Evolutionary conservation across 2,888 invertebrate species (phyloP).

Genomic region (Cheilosia impressa): DNA sequence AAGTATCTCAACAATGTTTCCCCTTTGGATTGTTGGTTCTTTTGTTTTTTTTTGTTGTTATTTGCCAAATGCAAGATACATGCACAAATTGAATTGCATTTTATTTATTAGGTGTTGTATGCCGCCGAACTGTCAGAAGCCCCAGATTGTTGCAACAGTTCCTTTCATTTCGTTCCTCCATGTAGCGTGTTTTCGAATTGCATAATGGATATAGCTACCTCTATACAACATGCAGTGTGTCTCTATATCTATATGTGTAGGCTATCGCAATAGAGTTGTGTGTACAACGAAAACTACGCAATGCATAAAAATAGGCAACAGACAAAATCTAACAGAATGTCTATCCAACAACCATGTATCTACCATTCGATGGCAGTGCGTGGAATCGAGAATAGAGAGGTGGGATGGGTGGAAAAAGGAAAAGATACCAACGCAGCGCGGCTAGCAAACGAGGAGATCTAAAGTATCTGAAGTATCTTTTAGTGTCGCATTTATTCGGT

Average conservation of each 20-base stretch:
- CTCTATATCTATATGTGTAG: constrained; percentile 24
- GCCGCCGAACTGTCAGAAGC: constrained; percentile 43
- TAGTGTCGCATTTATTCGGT: constrained; percentile 70
- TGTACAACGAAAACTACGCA: constrained; percentile 62
- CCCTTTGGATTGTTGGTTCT: background rate
- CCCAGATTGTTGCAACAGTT: constrained; percentile 55
- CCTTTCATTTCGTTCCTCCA: constrained; percentile 52
- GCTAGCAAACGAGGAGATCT: constrained; percentile 37
- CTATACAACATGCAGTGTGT: constrained; percentile 27
- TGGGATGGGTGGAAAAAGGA: constrained; percentile 5
- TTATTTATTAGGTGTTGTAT: constrained; percentile 50
- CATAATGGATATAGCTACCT: constrained; percentile 43
- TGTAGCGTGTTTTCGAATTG: constrained; percentile 58
- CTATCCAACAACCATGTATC: constrained; percentile 49
- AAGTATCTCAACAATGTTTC: constrained; percentile 40
- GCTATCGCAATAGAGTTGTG: constrained; percentile 24
- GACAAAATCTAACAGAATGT: constrained; percentile 36
- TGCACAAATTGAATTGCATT: constrained; percentile 59
- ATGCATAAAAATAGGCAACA: constrained; percentile 71
- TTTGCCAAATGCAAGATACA: constrained; percentile 30
- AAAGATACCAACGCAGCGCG: constrained; percentile 71
- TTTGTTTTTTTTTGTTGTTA: background rate
- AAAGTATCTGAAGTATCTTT: constrained; percentile 71
- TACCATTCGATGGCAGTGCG: constrained; percentile 13
- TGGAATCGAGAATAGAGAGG: background rate